A percentile compares a stretch with the other conserved stretches of the same genome.
Conservation (phyloP, 2,888 invertebrate genomes). For the Idaea dimidiata region DNA sequence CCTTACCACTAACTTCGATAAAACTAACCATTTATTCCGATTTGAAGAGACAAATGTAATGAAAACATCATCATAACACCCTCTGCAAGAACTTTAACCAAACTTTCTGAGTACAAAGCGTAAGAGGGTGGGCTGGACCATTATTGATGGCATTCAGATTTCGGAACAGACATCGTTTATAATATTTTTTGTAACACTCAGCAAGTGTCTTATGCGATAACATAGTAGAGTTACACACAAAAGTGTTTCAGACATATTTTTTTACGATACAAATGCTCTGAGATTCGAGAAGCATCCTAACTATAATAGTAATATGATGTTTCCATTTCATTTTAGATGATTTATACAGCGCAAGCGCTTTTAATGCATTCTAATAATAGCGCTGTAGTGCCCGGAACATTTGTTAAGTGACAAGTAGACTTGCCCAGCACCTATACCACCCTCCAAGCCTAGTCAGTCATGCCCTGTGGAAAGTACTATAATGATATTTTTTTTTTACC, state of each 20-base stretch:
- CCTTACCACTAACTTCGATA: background rate
- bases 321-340: no score
- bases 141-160: constrained; percentile 65
- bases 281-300: no score
- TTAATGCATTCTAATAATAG: no score
- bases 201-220: constrained; percentile 36
- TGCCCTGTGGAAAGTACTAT: no score
- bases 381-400: no score
- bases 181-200: constrained; percentile 59
- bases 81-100: background rate
- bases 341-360: no score
- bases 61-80: background rate
- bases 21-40: background rate
- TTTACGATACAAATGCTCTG: background rate
- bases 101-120: constrained; percentile 9
- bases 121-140: constrained; percentile 38
- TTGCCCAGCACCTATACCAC: no score
- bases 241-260: constrained; percentile 21
- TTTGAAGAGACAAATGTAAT: constrained; percentile 1
- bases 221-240: constrained; percentile 35
- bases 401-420: no score
- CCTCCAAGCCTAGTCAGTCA: no score
- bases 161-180: constrained; percentile 61
- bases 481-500: no score
- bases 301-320: no score